phyloP scores from a whole-genome alignment of 2,888 invertebrate species.

The Drosophila quinaria region DNA sequence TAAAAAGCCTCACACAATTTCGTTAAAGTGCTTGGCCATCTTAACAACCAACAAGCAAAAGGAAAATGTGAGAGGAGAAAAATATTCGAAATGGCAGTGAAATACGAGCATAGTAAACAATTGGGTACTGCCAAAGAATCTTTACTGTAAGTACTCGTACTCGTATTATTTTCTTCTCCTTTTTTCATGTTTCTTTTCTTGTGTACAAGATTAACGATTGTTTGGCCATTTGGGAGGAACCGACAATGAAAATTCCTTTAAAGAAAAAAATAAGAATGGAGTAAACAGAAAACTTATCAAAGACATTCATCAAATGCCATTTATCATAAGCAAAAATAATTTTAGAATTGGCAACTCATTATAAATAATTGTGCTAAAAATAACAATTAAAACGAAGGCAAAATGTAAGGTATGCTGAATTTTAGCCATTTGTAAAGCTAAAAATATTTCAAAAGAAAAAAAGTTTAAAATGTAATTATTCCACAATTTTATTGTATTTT shows the following conservation, averaged over 20 bases:
- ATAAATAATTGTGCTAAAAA: slow-evolving; percentile 14
- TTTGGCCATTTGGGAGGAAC: slow-evolving; percentile 11
- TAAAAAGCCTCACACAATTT: slow-evolving; percentile 45
- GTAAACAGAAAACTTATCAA: slow-evolving; percentile 19
- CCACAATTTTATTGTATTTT: neutral
- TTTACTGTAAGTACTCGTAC: slow-evolving; percentile 16
- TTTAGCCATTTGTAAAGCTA: neutral
- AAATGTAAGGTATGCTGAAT: neutral
- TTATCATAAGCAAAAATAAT: slow-evolving; percentile 7
- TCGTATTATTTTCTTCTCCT: slow-evolving; percentile 3
- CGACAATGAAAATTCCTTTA: slow-evolving; percentile 14
- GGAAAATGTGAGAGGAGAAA: slow-evolving; percentile 2
- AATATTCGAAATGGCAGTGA: slow-evolving; percentile 36
- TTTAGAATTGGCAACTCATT: slow-evolving; percentile 10
- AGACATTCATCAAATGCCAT: slow-evolving; percentile 23
- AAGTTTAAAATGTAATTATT: too few relatives aligned
- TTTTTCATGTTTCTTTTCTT: neutral
- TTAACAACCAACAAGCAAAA: slow-evolving; percentile 30
- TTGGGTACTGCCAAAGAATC: slow-evolving; percentile 23
- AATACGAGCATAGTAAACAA: slow-evolving; percentile 48
- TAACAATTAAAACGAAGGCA: neutral
- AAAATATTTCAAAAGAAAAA: neutral
- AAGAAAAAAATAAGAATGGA: neutral
- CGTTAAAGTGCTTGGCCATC: slow-evolving; percentile 37
- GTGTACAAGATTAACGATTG: slow-evolving; percentile 46